Evolutionary conservation across 2,113 vertebrate genomes (phyloP).

Genomic region (Promerops cafer): DNA sequence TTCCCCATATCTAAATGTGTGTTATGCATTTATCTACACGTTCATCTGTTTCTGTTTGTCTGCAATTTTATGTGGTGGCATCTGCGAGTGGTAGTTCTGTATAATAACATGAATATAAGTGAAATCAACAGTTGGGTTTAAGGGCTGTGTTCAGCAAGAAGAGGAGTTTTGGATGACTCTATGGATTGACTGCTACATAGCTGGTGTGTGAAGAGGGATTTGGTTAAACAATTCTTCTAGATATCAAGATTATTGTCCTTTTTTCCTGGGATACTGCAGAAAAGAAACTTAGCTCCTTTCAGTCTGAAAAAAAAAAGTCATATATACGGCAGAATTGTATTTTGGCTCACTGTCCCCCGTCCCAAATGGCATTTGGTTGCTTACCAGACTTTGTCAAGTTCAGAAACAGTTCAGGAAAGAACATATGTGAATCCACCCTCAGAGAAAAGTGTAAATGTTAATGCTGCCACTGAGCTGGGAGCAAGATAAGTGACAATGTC

Average conservation of each 20-base stretch:
- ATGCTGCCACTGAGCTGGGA: background rate
- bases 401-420: background rate
- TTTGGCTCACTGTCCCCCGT: background rate
- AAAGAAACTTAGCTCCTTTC: background rate
- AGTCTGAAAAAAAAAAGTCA: background rate
- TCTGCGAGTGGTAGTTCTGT: background rate
- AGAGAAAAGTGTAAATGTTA: background rate
- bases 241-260: background rate
- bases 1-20: background rate
- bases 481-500: background rate
- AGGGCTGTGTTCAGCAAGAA: background rate
- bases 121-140: slow-evolving; percentile 24
- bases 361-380: background rate
- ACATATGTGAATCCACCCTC: background rate
- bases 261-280: background rate
- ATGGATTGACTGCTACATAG: background rate
- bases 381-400: background rate
- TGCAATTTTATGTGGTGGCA: background rate
- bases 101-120: background rate
- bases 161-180: background rate
- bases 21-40: accelerated
- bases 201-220: background rate
- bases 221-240: background rate
- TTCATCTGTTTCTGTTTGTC: slow-evolving; percentile 47
- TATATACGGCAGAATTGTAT: background rate